Conservation (phyloP, 1,140 invertebrate genomes). For the Dysdera silvatica region DNA sequence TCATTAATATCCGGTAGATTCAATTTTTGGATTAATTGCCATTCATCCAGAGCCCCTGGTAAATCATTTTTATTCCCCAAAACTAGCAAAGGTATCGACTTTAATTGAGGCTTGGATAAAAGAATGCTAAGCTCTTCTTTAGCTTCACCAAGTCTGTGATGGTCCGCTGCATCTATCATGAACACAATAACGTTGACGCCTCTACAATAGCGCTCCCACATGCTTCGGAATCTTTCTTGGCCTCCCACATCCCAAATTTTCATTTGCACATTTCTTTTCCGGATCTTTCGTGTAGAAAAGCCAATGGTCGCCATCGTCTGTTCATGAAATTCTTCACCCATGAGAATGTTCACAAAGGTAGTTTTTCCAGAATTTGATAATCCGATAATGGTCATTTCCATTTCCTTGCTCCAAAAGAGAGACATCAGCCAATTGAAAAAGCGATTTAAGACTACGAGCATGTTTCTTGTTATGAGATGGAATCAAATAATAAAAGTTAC, state of each 20-base stretch:
- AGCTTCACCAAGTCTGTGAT: background rate
- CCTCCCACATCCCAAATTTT: conserved; percentile 26
- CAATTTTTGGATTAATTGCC: background rate
- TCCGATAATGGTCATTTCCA: conserved; percentile 16
- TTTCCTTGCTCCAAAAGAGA: conserved; percentile 15
- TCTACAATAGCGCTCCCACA: conserved; percentile 19
- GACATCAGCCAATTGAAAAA: conserved; percentile 4
- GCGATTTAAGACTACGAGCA: background rate
- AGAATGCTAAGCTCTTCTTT: background rate
- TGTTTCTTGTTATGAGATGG: no score
- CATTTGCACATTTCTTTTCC: background rate
- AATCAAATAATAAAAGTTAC: no score
- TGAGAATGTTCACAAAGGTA: conserved; percentile 4
- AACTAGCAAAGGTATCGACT: conserved; percentile 4
- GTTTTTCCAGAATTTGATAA: conserved; percentile 14
- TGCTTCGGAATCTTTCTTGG: conserved; percentile 7
- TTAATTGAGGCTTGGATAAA: conserved; percentile 3
- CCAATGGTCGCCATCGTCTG: conserved; percentile 19
- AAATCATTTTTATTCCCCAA: conserved; percentile 20
- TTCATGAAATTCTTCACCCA: background rate
- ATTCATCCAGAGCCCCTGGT: background rate
- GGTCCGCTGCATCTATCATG: background rate
- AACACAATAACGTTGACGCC: background rate
- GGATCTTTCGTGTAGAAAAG: conserved; percentile 8
- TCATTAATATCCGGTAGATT: background rate